Base-by-base conservation (phyloP, 2,797 vertebrate genomes). In the Lerista edwardsae region DNA sequence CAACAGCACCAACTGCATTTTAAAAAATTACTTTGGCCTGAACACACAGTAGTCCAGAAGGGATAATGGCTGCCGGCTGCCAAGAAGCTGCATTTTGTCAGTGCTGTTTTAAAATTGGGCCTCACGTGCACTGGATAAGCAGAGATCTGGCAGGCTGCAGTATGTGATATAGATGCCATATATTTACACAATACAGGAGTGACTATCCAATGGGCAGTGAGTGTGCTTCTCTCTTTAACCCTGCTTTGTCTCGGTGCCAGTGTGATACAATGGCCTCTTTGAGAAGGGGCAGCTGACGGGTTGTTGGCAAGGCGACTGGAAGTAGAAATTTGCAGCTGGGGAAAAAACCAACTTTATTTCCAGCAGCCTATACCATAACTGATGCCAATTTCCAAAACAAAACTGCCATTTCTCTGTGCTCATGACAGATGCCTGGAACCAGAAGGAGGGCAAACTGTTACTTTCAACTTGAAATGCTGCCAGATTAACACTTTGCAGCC, bases 371-470 rank as follows among this genome's bases (percentile, higher is more conserved):
- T 77, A 88, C 84, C 61, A 88, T 87, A 84, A 86, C 1, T 84
- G 87, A 89, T 95, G 95, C 95, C 96, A 96, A 94, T 93, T 96
- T 96, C 94, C 95, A 94, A 95, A 95, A 96, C 96, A 96, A 93
- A 94, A 95, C 94, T 92, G 93, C 95, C 89, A 86, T 95, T 95
- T 95, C 95, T 96, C 93, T 87, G 87, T 89, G 41, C 91, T 89
- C 87, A 86, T 87, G 86, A 92, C 90, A 94, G 94, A 94, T 95
- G 95, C 94, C 95, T 95, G 93, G 94, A 94, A 91, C 87, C 7
- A 88, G 92, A 94, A 87, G 89, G 91, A 95, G 90, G 91, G 94
- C 88, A 90, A 92, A 92, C 90, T 87, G 84, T 89, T 1, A 83
- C 91, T 86, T 95, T 94, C 84, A 87, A 74, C 89, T 90, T 65